Percentiles rank a stretch among this genome's conserved stretches.
These are phyloP conservation scores for Drosophila dives DNA, from an alignment of 2,888 invertebrate genomes.

Conservation along the genomic window DNA sequence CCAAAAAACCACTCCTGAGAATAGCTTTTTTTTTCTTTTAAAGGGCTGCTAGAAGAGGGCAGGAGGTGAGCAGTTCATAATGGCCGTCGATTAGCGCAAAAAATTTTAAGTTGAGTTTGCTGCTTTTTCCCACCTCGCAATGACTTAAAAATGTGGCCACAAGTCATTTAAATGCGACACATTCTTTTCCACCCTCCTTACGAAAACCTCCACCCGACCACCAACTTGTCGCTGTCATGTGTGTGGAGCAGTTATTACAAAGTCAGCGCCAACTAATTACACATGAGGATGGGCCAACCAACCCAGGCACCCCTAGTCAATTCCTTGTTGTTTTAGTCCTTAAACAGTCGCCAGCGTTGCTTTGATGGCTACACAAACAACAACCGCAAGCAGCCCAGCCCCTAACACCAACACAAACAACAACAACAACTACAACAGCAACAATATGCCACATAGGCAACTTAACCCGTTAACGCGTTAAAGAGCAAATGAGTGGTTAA, in stretches of 20 bases:
- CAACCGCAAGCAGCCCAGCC: slow-evolving; percentile 33
- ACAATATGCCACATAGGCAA: slow-evolving; percentile 64
- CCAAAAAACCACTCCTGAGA: slow-evolving; percentile 23
- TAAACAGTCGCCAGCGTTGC: slow-evolving; percentile 29
- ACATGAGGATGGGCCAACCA: slow-evolving; percentile 27
- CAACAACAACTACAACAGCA: slow-evolving; percentile 25
- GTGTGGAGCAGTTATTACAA: slow-evolving; percentile 54
- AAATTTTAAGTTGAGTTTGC: slow-evolving; percentile 28
- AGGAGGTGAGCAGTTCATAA: slow-evolving; percentile 33
- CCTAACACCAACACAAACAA: slow-evolving; percentile 23
- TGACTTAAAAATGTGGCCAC: slow-evolving; percentile 70
- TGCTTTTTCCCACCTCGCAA: slow-evolving; percentile 47
- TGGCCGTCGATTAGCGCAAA: slow-evolving; percentile 56
- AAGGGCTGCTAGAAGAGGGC: neutral
- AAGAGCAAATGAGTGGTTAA: slow-evolving; percentile 79
- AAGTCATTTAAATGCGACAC: slow-evolving; percentile 38
- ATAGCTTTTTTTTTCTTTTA: slow-evolving; percentile 2
- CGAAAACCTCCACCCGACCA: neutral
- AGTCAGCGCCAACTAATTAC: slow-evolving; percentile 61
- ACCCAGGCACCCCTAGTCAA: neutral
- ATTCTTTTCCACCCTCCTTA: slow-evolving; percentile 1
- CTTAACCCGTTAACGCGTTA: slow-evolving; percentile 80
- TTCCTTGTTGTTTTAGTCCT: slow-evolving; percentile 29
- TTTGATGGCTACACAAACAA: slow-evolving; percentile 53
- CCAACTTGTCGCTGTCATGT: neutral